Base-by-base conservation (phyloP, 1,140 invertebrate species). In the Oncopodura yosiiana region DNA sequence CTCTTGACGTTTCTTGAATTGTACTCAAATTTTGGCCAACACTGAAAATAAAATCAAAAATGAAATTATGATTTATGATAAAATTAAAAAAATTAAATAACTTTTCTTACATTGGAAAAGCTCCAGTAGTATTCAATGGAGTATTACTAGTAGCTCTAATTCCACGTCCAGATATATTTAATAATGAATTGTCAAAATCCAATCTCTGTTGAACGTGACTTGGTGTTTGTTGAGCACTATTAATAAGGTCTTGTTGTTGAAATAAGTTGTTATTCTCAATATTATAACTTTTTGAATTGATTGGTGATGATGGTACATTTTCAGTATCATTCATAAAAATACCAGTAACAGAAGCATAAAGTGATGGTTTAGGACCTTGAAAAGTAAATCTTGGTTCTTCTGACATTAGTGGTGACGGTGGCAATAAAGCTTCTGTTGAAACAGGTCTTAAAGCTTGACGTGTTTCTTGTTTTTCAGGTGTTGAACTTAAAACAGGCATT, bases 1-100 rank as follows among this genome's bases (percentile, higher is more conserved):
- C 58, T 14, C 46, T 50, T 0, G 58, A 60, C 37, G 58, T 60
- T 32, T 60, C 58, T 32, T 60, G 58, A 48, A 60, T 60, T 1
- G 53, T 55, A 16, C 58, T 60, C 14, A 60, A 37, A 21, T 60
- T 60, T 12, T 46, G 43, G 26, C 11, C 43, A 14, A 26, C 38
- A 16, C 9, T 39, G 34, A 18, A 16, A 1, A 45, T 19, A 46
- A 53, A 36, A 46, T 37, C 12, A 29, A 29, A 27, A 19, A 12
- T 18, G 6, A n/a, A 29, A 19, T 18, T 6, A 14, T 12, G 9
- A 32, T 24, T 44, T 24, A 21, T 24, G 5, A 6, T 8, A 23
- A 44, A 23, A 23, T 48, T 16, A 48, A 32, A 30, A 14, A 6
- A 48, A 30, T 37, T 27, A 12, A 48, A 29, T 21, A 49, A 49